Evolutionary conservation across 2,797 vertebrate species (phyloP).

Genomic region (Clamator glandarius): DNA sequence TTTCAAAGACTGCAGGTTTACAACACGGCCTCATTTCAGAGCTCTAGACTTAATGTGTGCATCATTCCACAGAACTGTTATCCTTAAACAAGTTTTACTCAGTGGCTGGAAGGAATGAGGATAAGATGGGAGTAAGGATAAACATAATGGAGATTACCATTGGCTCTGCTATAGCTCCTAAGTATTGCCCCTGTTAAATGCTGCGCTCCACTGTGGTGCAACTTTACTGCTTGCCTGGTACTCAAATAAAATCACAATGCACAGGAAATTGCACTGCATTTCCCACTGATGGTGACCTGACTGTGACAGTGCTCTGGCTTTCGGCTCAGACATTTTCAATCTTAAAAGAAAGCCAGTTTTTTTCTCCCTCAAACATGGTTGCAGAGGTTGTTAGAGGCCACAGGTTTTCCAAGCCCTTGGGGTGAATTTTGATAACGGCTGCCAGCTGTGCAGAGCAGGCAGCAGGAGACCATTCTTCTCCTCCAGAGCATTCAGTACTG

Average conservation of each 20-base stretch:
- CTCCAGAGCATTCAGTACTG: neutral
- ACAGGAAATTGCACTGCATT: neutral
- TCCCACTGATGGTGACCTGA: neutral
- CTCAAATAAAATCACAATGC: neutral
- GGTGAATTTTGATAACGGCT: neutral
- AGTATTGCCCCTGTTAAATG: neutral
- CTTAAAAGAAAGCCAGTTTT: neutral
- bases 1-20: slow-evolving; percentile 18
- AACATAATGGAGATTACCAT: neutral
- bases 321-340: neutral
- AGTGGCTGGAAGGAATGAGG: neutral
- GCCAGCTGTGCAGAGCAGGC: neutral
- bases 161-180: neutral
- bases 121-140: neutral
- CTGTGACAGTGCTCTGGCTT: neutral
- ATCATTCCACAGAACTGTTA: neutral
- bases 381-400: neutral
- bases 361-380: neutral
- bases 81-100: rapidly evolving
- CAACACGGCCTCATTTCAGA: neutral
- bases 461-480: neutral
- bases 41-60: neutral
- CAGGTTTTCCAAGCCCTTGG: neutral
- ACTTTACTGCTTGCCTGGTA: neutral
- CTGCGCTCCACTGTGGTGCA: rapidly evolving